Conservation (phyloP, 1,140 invertebrate species). For the Bombus impatiens region DNA sequence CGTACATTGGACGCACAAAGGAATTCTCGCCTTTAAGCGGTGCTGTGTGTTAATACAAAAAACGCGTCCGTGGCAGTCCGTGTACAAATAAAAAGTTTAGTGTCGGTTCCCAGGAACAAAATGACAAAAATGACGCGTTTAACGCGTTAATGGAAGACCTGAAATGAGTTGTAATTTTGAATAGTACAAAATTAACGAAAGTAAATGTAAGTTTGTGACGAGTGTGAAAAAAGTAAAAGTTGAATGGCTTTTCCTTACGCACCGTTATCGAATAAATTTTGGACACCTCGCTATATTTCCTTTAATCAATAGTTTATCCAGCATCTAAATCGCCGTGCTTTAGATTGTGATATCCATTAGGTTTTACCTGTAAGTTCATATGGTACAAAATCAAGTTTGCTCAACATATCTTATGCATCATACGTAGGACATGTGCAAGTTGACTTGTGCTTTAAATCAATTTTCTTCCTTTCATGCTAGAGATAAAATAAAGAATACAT, state of each 20-base stretch:
- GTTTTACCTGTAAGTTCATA: neutral
- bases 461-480: neutral
- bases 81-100: too few species aligned
- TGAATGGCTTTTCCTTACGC: neutral
- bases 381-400: constrained; percentile 26
- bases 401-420: constrained; percentile 37
- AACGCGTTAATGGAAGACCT: neutral
- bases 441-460: neutral
- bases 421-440: neutral
- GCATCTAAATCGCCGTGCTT: neutral
- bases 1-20: too few species aligned
- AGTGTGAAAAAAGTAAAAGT: neutral
- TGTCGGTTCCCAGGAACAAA: too few species aligned
- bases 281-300: neutral
- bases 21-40: too few species aligned
- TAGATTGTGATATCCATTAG: constrained; percentile 1
- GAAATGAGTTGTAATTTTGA: neutral
- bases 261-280: neutral
- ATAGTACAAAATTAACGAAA: constrained; percentile 5
- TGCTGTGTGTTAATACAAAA: too few species aligned
- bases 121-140: too few species aligned
- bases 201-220: neutral
- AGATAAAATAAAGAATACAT: neutral
- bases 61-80: too few species aligned
- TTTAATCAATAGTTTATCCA: neutral